These are phyloP conservation scores for Agrenia bidenticulata DNA, from an alignment of 2,888 invertebrate genomes.

Conservation along the genomic window DNA sequence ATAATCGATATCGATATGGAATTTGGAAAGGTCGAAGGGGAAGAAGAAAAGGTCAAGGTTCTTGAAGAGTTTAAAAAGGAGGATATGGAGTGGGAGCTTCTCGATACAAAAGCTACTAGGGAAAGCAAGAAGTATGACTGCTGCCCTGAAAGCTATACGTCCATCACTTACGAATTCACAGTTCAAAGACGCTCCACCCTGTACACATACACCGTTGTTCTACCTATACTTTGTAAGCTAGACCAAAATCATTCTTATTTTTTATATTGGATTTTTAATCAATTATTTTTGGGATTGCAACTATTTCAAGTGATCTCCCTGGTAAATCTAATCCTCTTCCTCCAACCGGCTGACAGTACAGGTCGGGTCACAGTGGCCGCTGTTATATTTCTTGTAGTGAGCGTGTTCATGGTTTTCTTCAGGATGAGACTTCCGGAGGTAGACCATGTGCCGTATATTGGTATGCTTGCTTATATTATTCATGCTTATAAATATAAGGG, in stretches of 20 bases:
- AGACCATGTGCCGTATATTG: slow-evolving; percentile 48
- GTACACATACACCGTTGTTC: slow-evolving; percentile 64
- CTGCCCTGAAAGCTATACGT: slow-evolving; percentile 63
- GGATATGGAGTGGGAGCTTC: slow-evolving; percentile 60
- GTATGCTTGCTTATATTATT: no score
- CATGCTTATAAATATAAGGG: no score
- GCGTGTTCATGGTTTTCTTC: slow-evolving; percentile 67
- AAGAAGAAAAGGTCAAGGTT: slow-evolving; percentile 35
- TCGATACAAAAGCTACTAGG: slow-evolving; percentile 55
- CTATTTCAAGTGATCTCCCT: slow-evolving; percentile 60
- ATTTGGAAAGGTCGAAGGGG: slow-evolving; percentile 22
- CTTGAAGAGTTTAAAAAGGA: slow-evolving; percentile 39
- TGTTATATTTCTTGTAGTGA: slow-evolving; percentile 63
- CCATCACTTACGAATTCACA: slow-evolving; percentile 60
- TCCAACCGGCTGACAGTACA: slow-evolving; percentile 67
- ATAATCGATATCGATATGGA: slow-evolving; percentile 51
- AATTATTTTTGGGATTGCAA: neutral
- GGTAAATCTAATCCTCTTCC: slow-evolving; percentile 65
- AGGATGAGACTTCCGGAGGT: slow-evolving; percentile 45
- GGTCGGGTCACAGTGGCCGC: slow-evolving; percentile 67
- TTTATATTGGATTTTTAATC: slow-evolving; percentile 13
- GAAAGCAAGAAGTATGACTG: slow-evolving; percentile 36
- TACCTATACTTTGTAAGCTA: slow-evolving; percentile 61
- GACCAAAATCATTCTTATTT: neutral
- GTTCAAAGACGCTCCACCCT: slow-evolving; percentile 63